phyloP scores from a whole-genome alignment of 2,113 vertebrate genomes.

The Oncorhynchus keta region DNA sequence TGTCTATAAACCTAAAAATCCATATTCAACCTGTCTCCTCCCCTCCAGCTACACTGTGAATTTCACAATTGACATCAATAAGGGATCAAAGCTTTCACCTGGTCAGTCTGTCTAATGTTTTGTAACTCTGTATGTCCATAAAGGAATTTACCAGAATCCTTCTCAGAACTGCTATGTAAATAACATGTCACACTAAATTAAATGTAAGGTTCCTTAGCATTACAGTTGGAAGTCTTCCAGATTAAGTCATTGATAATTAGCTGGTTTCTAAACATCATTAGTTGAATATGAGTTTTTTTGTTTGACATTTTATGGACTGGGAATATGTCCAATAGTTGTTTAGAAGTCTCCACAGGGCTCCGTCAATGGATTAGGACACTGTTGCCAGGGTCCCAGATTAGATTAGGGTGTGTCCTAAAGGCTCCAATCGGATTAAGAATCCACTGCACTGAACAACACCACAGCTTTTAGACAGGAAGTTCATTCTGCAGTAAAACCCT shows the following conservation, averaged over 20 bases:
- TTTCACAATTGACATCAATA: no score
- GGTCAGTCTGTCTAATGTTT: no score
- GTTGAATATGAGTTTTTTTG: constrained; percentile 7
- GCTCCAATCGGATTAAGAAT: background rate
- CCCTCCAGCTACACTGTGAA: no score
- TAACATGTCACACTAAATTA: background rate
- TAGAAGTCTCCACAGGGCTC: background rate
- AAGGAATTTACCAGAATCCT: no score
- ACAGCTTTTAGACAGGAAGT: background rate
- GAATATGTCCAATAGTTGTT: background rate
- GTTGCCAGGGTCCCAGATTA: background rate
- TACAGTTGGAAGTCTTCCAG: background rate
- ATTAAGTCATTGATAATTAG: background rate
- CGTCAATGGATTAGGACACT: constrained; percentile 8
- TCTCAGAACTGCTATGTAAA: background rate
- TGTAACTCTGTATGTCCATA: no score
- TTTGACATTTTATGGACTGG: background rate
- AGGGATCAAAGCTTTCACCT: no score
- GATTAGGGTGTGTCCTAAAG: background rate
- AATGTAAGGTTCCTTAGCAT: background rate
- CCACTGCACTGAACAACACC: background rate
- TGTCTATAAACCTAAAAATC: no score
- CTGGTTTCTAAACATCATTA: background rate
- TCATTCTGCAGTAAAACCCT: no score
- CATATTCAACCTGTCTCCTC: no score